Conservation (phyloP, 1,140 invertebrate genomes). For the Tetragnatha versicolor region DNA sequence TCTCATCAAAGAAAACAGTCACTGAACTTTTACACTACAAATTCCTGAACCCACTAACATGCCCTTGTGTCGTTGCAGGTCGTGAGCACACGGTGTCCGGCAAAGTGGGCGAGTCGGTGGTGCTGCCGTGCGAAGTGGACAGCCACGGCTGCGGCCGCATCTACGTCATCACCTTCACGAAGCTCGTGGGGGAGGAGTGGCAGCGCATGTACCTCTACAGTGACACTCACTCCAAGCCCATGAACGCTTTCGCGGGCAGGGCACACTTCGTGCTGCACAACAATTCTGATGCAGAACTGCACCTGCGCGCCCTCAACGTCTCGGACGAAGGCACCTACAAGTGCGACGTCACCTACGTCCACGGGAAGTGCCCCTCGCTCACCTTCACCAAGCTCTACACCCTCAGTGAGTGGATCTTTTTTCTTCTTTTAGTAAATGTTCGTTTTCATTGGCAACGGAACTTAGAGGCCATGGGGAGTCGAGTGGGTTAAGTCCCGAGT, state of each 20-base stretch:
- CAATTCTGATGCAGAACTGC: slow-evolving; percentile 54
- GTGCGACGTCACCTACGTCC: slow-evolving; percentile 84
- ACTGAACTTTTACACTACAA: too few species aligned
- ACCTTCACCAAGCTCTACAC: slow-evolving; percentile 56
- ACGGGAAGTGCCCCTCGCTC: slow-evolving; percentile 65
- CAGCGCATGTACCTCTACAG: slow-evolving; percentile 58
- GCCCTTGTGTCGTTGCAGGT: too few species aligned
- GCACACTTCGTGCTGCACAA: slow-evolving; percentile 47
- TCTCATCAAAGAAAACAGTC: too few species aligned
- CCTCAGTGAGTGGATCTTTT: slow-evolving; percentile 54
- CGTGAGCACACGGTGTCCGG: slow-evolving; percentile 48
- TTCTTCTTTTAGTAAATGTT: not conserved
- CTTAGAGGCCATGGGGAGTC: too few species aligned
- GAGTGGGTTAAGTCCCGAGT: too few species aligned
- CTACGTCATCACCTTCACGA: slow-evolving; percentile 60
- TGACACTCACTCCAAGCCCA: slow-evolving; percentile 54
- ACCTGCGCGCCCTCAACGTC: slow-evolving; percentile 68
- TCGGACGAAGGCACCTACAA: slow-evolving; percentile 83
- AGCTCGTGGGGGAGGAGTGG: slow-evolving; percentile 57
- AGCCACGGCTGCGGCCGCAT: slow-evolving; percentile 57
- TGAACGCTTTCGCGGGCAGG: slow-evolving; percentile 50
- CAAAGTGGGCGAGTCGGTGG: slow-evolving; percentile 45
- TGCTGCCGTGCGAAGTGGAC: slow-evolving; percentile 59
- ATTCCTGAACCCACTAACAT: too few species aligned
- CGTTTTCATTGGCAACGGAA: too few species aligned